Conservation (phyloP, 2,113 vertebrate genomes). For the Aptenodytes patagonicus region DNA sequence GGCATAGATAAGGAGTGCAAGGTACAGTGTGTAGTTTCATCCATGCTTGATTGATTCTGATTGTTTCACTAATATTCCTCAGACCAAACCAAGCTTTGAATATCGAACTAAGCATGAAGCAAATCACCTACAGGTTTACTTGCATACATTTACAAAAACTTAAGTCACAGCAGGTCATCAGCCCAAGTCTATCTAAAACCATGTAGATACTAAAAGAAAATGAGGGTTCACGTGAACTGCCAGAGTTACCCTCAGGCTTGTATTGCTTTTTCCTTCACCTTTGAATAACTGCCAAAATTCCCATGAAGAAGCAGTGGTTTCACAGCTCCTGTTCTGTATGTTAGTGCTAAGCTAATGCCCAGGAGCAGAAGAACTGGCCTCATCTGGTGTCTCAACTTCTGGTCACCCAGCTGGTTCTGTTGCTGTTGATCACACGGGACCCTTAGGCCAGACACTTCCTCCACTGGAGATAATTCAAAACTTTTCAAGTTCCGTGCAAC, state of each 20-base stretch:
- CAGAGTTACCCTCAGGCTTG: neutral
- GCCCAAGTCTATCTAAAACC: neutral
- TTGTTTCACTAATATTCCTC: neutral
- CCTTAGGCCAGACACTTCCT: neutral
- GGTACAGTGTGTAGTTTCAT: neutral
- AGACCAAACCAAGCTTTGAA: neutral
- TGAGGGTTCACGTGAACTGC: neutral
- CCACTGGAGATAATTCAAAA: neutral
- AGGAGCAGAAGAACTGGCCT: neutral
- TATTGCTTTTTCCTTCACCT: neutral
- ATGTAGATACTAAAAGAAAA: neutral
- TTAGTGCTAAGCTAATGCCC: neutral
- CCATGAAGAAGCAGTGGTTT: neutral
- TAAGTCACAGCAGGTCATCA: neutral
- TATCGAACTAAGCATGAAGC: neutral
- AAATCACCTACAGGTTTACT: neutral
- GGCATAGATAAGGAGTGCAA: neutral
- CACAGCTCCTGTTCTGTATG: neutral
- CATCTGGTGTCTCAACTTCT: neutral
- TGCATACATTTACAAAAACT: neutral
- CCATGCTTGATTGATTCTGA: neutral
- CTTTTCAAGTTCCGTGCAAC: neutral
- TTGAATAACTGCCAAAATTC: neutral
- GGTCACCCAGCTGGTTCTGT: neutral
- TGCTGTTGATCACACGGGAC: neutral